These are phyloP conservation scores for Hoplostethus atlanticus DNA, from an alignment of 2,797 vertebrate genomes.

Conservation along the genomic window DNA sequence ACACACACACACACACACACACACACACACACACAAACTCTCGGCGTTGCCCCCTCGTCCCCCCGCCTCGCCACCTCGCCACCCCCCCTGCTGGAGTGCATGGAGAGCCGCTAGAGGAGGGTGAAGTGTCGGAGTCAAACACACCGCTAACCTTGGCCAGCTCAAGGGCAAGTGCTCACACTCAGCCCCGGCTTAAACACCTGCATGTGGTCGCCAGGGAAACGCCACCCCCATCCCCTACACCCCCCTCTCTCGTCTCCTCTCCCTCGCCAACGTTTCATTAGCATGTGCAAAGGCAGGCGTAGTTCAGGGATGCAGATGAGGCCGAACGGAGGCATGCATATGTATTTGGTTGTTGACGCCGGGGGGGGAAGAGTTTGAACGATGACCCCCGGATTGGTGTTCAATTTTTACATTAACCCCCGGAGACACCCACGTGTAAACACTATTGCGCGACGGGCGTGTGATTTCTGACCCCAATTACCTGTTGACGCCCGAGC, in stretches of 20 bases:
- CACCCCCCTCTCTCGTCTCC: neutral
- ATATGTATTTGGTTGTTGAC: conserved; percentile 66
- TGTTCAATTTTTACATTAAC: conserved; percentile 65
- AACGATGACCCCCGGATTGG: conserved; percentile 51
- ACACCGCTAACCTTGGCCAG: conserved; percentile 46
- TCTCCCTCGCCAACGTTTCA: conserved; percentile 25
- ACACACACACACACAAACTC: conserved; percentile 23
- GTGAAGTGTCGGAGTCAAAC: conserved; percentile 73
- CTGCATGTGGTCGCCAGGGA: conserved; percentile 39
- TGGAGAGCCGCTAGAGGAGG: conserved; percentile 49
- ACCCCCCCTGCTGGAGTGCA: conserved; percentile 24
- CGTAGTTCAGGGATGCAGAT: conserved; percentile 72
- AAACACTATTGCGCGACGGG: conserved; percentile 19
- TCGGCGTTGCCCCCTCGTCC: neutral
- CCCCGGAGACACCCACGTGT: conserved; percentile 44
- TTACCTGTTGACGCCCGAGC: conserved; percentile 36
- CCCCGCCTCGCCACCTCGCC: neutral
- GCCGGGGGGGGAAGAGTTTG: conserved; percentile 26
- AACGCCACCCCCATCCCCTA: conserved; percentile 9
- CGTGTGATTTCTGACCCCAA: conserved; percentile 40
- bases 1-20: conserved; percentile 9
- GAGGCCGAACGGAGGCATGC: conserved; percentile 48
- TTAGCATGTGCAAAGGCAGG: conserved; percentile 73
- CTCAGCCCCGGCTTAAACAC: conserved; percentile 60
- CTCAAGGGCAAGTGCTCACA: conserved; percentile 55